phyloP scores from a whole-genome alignment of 2,797 vertebrate species.

The Rhodeus uyekii region DNA sequence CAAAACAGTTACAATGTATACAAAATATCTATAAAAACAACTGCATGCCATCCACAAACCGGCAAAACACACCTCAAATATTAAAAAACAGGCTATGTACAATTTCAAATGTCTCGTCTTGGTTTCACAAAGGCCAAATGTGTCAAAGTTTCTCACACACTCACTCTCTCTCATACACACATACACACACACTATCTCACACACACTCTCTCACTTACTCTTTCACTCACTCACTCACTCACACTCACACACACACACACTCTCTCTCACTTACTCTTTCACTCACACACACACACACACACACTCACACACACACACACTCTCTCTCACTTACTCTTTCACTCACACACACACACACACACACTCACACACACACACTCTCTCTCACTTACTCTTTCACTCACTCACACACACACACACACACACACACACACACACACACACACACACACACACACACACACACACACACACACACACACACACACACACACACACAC shows the following conservation, averaged over 20 bases:
- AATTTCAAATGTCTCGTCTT: slow-evolving; percentile 66
- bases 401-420: neutral
- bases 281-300: slow-evolving; percentile 34
- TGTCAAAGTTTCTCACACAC: no score
- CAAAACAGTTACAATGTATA: slow-evolving; percentile 73
- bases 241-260: neutral
- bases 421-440: neutral
- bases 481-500: neutral
- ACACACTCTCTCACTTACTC: no score
- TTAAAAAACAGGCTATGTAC: slow-evolving; percentile 73
- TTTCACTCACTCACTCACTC: neutral
- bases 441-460: no score
- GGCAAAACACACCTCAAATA: slow-evolving; percentile 69
- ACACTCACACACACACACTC: neutral
- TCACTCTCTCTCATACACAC: slow-evolving; percentile 10
- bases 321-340: no score
- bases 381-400: no score
- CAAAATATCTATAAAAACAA: slow-evolving; percentile 71
- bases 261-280: no score
- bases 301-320: slow-evolving; percentile 46
- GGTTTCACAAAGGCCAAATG: slow-evolving; percentile 57
- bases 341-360: neutral
- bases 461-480: neutral
- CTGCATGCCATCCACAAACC: slow-evolving; percentile 76
- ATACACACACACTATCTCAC: slow-evolving; percentile 41